Percentiles rank a stretch among this genome's conserved stretches.
These are phyloP conservation scores for Yponomeuta cagnagella DNA, from an alignment of 2,888 invertebrate genomes.

Conservation along the genomic window DNA sequence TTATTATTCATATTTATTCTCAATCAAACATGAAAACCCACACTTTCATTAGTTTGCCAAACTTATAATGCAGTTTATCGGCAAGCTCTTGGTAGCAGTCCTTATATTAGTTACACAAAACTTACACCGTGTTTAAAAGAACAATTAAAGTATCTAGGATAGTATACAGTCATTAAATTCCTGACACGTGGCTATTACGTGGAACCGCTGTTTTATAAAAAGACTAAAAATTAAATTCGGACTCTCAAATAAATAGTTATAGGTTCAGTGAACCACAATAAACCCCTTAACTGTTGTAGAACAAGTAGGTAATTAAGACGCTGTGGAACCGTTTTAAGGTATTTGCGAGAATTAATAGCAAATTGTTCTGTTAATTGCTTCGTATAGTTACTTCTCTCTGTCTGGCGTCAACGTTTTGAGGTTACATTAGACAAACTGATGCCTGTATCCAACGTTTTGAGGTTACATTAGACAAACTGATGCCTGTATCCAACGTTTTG, in stretches of 20 bases:
- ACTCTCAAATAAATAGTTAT: background rate
- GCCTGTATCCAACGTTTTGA: too few species aligned
- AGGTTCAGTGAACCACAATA: background rate
- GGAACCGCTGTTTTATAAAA: background rate
- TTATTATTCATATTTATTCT: too few species aligned
- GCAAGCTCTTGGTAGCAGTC: too few species aligned
- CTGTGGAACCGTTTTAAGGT: background rate
- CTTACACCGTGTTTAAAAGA: too few species aligned
- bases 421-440: too few species aligned
- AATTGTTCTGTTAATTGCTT: background rate
- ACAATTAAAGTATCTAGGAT: too few species aligned
- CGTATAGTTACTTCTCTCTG: background rate
- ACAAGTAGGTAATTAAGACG: background rate
- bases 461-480: too few species aligned
- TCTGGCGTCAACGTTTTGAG: background rate
- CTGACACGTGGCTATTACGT: background rate
- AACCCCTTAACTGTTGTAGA: background rate
- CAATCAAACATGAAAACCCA: too few species aligned
- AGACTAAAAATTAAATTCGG: background rate
- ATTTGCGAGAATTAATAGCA: background rate
- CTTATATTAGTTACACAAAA: too few species aligned
- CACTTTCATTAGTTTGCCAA: too few species aligned
- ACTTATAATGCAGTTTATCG: too few species aligned
- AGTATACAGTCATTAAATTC: background rate
- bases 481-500: background rate